A percentile compares a stretch with the other conserved stretches of the same genome.
Conservation (phyloP, 35 echinoderm and acorn worm genomes). For the Lytechinus pictus region DNA sequence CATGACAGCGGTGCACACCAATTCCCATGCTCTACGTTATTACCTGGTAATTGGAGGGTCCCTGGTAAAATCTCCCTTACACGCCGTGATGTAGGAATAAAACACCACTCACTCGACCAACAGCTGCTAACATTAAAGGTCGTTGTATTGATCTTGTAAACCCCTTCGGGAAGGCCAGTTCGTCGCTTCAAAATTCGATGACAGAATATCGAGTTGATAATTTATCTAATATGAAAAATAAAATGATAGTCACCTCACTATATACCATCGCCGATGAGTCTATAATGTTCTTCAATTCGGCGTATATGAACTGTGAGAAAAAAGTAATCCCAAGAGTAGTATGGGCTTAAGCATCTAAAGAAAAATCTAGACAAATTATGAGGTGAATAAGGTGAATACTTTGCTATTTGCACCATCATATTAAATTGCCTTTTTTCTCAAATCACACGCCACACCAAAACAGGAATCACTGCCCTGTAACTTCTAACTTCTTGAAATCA, state of each 20-base stretch:
- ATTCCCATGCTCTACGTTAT: neutral
- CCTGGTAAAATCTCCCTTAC: neutral
- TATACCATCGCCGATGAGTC: too few relatives aligned
- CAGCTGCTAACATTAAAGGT: constrained; percentile 18
- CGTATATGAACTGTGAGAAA: too few relatives aligned
- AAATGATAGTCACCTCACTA: neutral
- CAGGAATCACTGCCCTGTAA: too few relatives aligned
- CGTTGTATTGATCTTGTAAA: neutral
- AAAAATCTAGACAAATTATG: too few relatives aligned
- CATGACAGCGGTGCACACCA: neutral
- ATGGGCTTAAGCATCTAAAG: too few relatives aligned
- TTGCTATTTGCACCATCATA: too few relatives aligned
- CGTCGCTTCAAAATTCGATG: neutral
- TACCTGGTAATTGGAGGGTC: neutral
- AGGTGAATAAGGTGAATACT: too few relatives aligned
- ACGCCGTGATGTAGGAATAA: neutral
- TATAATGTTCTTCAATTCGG: too few relatives aligned
- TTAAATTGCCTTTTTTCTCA: too few relatives aligned
- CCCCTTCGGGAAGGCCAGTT: neutral
- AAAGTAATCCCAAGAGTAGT: too few relatives aligned
- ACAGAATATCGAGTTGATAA: neutral
- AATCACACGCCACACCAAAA: too few relatives aligned
- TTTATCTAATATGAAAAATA: neutral
- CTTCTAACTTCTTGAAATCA: too few relatives aligned
- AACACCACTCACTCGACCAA: neutral